Evolutionary conservation across 1,140 invertebrate species (phyloP).

Genomic region (Mizuhopecten yessoensis): DNA sequence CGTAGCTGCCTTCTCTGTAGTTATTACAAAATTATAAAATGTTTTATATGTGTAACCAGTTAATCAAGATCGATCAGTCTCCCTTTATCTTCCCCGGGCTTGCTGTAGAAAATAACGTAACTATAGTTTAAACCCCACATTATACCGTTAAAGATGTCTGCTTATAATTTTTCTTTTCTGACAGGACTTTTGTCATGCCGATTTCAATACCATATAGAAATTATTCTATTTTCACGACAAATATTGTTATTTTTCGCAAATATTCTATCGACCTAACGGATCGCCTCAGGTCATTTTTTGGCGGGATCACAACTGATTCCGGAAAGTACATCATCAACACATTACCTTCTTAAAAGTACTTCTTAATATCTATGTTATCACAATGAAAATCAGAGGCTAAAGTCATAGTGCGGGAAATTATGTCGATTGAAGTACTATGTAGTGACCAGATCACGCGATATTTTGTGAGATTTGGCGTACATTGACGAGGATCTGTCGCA

Average conservation of each 20-base stretch:
- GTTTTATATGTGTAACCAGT: neutral
- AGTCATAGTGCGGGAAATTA: neutral
- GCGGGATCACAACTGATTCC: neutral
- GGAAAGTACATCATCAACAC: neutral
- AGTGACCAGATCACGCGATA: conserved; percentile 17
- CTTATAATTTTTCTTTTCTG: neutral
- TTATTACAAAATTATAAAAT: neutral
- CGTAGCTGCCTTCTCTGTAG: neutral
- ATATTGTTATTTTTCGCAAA: neutral
- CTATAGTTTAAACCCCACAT: too few species aligned
- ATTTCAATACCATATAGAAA: too few species aligned
- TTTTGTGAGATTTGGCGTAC: conserved; percentile 5
- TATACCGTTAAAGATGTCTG: neutral
- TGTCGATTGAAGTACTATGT: conserved; percentile 38
- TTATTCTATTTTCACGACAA: neutral
- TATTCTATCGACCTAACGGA: neutral
- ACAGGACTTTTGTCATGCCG: too few species aligned
- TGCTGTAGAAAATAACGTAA: neutral
- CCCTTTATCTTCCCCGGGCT: neutral
- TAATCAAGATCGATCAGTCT: neutral
- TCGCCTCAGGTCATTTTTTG: neutral
- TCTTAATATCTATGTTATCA: neutral
- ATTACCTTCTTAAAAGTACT: neutral
- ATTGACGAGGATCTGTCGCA: neutral
- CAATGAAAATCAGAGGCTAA: neutral